phyloP scores from a whole-genome alignment of 2,113 vertebrate species.

The Cnemophilus loriae region DNA sequence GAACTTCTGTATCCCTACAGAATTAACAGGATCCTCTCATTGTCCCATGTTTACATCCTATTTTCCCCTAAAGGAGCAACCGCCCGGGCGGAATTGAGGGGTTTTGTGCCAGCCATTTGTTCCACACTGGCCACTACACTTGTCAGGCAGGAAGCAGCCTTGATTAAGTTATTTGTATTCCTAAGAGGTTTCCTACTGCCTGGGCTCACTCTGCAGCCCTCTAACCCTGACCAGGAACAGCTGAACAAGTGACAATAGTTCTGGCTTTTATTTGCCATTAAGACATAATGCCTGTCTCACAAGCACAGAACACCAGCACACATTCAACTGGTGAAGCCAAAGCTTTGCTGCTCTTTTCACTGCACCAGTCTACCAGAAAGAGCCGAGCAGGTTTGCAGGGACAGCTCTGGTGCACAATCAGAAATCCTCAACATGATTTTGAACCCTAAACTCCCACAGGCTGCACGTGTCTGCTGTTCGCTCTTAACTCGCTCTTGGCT shows the following conservation, averaged over 20 bases:
- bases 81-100: background rate
- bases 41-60: background rate
- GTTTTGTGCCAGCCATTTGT: background rate
- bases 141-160: background rate
- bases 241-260: background rate
- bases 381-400: rapidly evolving
- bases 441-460: background rate
- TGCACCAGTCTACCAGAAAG: background rate
- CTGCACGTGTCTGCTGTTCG: background rate
- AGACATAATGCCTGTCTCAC: background rate
- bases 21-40: background rate
- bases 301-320: background rate
- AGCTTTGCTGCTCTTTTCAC: background rate
- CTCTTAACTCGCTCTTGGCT: rapidly evolving
- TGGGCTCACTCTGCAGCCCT: background rate
- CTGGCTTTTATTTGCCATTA: background rate
- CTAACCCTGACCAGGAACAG: background rate
- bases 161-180: constrained; percentile 17
- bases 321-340: background rate
- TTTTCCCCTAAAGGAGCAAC: background rate
- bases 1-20: background rate
- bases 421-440: background rate
- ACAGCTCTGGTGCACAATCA: background rate
- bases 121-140: background rate
- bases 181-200: background rate